Evolutionary conservation across 2,888 invertebrate genomes (phyloP).

Genomic region (Conistra vaccinii): DNA sequence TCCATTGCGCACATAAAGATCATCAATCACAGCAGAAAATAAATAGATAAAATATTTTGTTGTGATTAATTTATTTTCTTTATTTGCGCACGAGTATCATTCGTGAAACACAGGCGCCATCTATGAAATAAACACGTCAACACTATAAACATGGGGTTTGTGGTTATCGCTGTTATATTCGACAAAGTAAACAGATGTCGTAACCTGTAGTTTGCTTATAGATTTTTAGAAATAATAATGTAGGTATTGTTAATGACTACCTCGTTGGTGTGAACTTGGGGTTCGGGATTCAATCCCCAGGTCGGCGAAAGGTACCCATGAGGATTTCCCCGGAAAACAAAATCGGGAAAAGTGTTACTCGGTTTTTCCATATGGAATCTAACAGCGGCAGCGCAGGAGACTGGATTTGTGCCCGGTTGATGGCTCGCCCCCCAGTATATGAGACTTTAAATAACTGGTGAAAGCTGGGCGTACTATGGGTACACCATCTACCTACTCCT

Average conservation of each 20-base stretch:
- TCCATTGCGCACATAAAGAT: too few relatives aligned
- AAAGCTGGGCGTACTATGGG: neutral
- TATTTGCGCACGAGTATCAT: neutral
- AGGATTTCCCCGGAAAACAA: too few relatives aligned
- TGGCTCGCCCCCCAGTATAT: neutral
- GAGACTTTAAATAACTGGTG: neutral
- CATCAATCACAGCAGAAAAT: too few relatives aligned
- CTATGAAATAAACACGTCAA: slow-evolving; percentile 24
- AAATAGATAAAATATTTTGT: too few relatives aligned
- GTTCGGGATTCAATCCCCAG: too few relatives aligned
- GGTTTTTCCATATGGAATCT: neutral
- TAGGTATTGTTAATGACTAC: neutral
- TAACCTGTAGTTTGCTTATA: neutral
- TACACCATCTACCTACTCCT: neutral
- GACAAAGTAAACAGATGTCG: slow-evolving; percentile 32
- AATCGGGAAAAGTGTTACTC: neutral
- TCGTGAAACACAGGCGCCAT: slow-evolving; percentile 25
- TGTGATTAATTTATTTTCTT: neutral
- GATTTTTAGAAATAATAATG: neutral
- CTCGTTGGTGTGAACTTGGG: neutral
- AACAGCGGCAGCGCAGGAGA: neutral
- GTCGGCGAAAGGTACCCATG: too few relatives aligned
- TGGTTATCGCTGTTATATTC: slow-evolving; percentile 3
- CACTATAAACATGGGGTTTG: neutral
- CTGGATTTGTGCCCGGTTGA: neutral